phyloP scores from a whole-genome alignment of 2,888 invertebrate genomes.

The Archips crataeganus region DNA sequence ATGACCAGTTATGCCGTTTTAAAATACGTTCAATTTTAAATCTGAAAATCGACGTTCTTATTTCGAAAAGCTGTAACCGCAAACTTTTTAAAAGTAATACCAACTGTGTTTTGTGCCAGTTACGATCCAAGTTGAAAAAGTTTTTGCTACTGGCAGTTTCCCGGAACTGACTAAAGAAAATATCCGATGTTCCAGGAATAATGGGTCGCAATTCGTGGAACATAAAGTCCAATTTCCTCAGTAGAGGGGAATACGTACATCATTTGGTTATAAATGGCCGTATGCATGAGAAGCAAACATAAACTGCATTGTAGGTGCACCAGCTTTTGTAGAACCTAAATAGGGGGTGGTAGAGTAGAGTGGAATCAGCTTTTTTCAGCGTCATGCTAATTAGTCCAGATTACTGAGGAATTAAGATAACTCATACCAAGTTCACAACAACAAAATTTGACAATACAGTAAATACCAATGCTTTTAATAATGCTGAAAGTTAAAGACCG shows the following conservation, averaged over 20 bases:
- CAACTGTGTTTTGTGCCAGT: conserved; percentile 44
- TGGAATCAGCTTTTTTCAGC: conserved; percentile 58
- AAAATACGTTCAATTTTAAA: conserved; percentile 58
- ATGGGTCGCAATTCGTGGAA: conserved; percentile 51
- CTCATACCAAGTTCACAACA: no score
- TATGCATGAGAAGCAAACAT: conserved; percentile 76
- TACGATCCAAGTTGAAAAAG: conserved; percentile 52
- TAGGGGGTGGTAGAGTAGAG: conserved; percentile 55
- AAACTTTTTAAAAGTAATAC: conserved; percentile 45
- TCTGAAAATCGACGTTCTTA: conserved; percentile 65
- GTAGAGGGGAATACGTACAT: conserved; percentile 52
- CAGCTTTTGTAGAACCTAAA: conserved; percentile 76
- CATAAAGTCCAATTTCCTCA: conserved; percentile 64
- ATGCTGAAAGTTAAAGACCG: no score
- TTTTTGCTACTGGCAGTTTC: conserved; percentile 47
- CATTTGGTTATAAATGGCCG: conserved; percentile 67
- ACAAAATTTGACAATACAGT: no score
- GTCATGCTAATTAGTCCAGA: no score
- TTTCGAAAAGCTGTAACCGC: conserved; percentile 56
- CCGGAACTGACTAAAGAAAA: conserved; percentile 56
- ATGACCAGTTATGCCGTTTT: conserved; percentile 50
- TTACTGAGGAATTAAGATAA: no score
- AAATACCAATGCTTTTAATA: no score
- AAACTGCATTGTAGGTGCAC: conserved; percentile 78
- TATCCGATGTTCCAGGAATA: conserved; percentile 55